Evolutionary conservation across 2,113 vertebrate genomes (phyloP), one percentile per base, ranked within the genome.

Genomic region (Ictalurus furcatus): DNA sequence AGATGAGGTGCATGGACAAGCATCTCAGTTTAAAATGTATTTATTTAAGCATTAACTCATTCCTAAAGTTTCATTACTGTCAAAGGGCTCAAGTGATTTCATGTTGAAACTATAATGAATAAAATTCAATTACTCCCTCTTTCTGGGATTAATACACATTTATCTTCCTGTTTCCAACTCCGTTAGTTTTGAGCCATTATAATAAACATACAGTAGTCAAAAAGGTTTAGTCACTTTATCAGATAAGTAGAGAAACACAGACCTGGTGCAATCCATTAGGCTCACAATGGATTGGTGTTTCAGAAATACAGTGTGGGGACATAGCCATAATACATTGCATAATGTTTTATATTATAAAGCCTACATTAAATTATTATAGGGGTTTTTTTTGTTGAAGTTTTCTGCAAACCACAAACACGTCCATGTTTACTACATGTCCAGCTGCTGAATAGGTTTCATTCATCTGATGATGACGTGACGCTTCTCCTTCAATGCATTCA

Each of bases 61-160:
- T 63, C 21, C 58, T 58, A 37, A 83, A 63, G 56, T 37, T 83
- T 83, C 34, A 83, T 61, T 83, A 83, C 58, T 40, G 34, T 63
- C 19, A 40, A 83, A 63, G 19, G 0, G 1, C 19, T 83, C 21
- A 14, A 44, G 34, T 9, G 17, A 21, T 28, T 83, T 63, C 13
- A 83, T 83, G 81, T 63, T 63, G 58, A 84, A 63, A 84, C 34
- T 40, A 44, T 63, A 44, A 63, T 44, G 81, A 84, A 84, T 63
- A 63, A 16, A 44, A 63, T 84, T 63, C 12, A 63, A 74, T 86
- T 73, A 74, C 69, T 58, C 23, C 34, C 23, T 37, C 69, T 58
- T 71, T 69, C 44, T 30, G 6, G 44, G 65, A 85, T 85, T 44
- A 71, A 86, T 74, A 73, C 23, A 84, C 58, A 74, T 74, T 74